Evolutionary conservation across 2,113 vertebrate species (phyloP).

Genomic region (Pavo muticus): DNA sequence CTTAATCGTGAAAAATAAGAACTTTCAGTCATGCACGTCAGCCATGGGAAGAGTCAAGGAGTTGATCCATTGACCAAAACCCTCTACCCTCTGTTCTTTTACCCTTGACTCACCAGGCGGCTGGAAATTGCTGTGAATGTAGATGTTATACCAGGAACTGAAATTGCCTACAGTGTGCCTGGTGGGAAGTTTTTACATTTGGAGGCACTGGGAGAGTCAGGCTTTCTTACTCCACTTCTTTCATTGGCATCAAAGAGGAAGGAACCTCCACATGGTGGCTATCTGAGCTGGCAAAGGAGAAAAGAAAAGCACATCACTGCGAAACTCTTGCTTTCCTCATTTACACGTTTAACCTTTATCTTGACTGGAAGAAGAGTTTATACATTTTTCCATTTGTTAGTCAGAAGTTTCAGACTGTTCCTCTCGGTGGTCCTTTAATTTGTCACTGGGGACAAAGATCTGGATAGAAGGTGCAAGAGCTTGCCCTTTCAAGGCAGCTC

Average conservation of each 20-base stretch:
- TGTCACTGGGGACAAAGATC: not conserved
- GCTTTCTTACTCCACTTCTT: not conserved
- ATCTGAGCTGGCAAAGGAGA: not conserved
- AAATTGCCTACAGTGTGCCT: not conserved
- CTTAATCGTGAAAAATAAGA: not conserved
- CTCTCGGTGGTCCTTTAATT: accelerated
- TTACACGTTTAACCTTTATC: not conserved
- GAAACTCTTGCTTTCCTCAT: not conserved
- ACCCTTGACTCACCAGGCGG: not conserved
- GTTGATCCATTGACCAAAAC: not conserved
- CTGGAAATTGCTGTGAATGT: not conserved
- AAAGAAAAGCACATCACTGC: not conserved
- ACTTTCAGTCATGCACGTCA: not conserved
- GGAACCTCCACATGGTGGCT: not conserved
- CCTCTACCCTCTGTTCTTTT: not conserved
- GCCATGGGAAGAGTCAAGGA: not conserved
- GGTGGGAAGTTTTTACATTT: not conserved
- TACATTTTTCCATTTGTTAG: not conserved
- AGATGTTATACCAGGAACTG: not conserved
- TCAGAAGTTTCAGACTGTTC: not conserved
- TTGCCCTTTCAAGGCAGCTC: not conserved
- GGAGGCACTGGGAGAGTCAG: not conserved
- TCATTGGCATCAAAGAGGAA: not conserved
- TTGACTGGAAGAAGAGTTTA: not conserved
- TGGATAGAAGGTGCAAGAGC: not conserved